Evolutionary conservation across 2,888 invertebrate species (phyloP).

Genomic region (Volucella bombylans): DNA sequence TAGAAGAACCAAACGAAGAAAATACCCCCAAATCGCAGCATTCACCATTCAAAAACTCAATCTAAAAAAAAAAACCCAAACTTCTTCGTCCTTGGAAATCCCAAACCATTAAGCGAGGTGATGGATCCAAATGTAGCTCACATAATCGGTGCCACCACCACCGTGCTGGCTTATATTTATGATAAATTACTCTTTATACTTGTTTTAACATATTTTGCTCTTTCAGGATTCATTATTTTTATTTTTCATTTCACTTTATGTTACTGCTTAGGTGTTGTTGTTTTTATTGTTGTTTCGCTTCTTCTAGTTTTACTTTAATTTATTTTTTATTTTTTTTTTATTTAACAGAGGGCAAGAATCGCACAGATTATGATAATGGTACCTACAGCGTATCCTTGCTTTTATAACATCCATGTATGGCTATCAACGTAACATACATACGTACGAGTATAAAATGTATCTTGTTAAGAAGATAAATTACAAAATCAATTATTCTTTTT

Average conservation of each 20-base stretch:
- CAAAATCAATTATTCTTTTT: slow-evolving; percentile 36
- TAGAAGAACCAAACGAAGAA: background rate
- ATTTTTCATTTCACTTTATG: background rate
- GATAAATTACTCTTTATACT: slow-evolving; percentile 43
- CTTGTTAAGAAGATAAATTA: slow-evolving; percentile 19
- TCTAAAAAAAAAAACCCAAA: too few relatives aligned
- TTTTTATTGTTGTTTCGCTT: background rate
- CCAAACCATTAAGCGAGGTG: too few relatives aligned
- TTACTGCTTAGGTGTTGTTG: background rate
- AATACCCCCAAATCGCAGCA: background rate
- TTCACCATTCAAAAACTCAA: too few relatives aligned
- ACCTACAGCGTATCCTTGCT: too few relatives aligned
- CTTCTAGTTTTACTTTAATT: background rate
- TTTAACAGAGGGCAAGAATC: background rate
- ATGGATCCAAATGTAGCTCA: slow-evolving; percentile 12
- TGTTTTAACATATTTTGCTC: slow-evolving; percentile 26
- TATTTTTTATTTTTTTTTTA: background rate
- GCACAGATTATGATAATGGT: slow-evolving; percentile 18
- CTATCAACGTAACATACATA: background rate
- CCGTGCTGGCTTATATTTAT: slow-evolving; percentile 27
- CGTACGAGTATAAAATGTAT: background rate
- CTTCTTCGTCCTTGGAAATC: too few relatives aligned
- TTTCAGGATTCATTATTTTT: background rate
- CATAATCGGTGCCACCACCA: background rate
- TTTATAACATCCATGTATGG: background rate